These are phyloP conservation scores for Zaprionus obscuricornis DNA, from an alignment of 2,888 invertebrate genomes.

Conservation along the genomic window DNA sequence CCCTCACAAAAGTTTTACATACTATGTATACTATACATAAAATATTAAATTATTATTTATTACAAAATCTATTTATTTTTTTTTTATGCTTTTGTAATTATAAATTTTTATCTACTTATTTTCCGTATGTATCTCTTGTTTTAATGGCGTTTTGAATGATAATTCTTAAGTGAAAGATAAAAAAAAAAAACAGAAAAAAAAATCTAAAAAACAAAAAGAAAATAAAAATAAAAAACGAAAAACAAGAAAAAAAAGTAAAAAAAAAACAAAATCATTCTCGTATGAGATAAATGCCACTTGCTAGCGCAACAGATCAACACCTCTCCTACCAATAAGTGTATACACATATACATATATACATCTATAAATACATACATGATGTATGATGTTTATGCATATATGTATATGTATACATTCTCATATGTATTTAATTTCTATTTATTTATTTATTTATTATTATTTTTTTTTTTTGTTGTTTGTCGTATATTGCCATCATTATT, in stretches of 20 bases:
- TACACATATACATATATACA: slow-evolving; percentile 37
- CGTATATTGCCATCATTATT: slow-evolving; percentile 45
- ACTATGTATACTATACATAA: too few relatives aligned
- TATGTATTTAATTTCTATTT: slow-evolving; percentile 16
- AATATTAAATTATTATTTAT: slow-evolving; percentile 36
- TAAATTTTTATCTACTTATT: slow-evolving; percentile 50
- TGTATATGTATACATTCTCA: slow-evolving; percentile 9
- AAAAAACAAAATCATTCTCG: slow-evolving; percentile 23
- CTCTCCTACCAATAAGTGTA: slow-evolving; percentile 81
- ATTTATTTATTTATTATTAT: slow-evolving; percentile 31
- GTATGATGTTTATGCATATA: slow-evolving; percentile 18
- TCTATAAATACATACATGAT: slow-evolving; percentile 28
- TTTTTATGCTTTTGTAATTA: slow-evolving; percentile 75
- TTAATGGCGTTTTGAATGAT: slow-evolving; percentile 60
- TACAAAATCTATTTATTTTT: slow-evolving; percentile 38
- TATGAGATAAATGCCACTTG: slow-evolving; percentile 49
- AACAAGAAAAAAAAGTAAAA: slow-evolving; percentile 32
- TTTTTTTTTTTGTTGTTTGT: slow-evolving; percentile 50
- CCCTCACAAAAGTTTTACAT: too few relatives aligned
- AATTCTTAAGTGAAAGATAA: slow-evolving; percentile 42
- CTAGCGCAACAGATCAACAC: slow-evolving; percentile 83
- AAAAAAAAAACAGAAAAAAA: slow-evolving; percentile 41
- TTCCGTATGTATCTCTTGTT: slow-evolving; percentile 54
- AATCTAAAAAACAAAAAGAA: slow-evolving; percentile 30
- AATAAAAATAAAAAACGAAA: slow-evolving; percentile 8